These are phyloP conservation scores for Mythimna pallens DNA, from an alignment of 2,888 invertebrate genomes.

Conservation along the genomic window DNA sequence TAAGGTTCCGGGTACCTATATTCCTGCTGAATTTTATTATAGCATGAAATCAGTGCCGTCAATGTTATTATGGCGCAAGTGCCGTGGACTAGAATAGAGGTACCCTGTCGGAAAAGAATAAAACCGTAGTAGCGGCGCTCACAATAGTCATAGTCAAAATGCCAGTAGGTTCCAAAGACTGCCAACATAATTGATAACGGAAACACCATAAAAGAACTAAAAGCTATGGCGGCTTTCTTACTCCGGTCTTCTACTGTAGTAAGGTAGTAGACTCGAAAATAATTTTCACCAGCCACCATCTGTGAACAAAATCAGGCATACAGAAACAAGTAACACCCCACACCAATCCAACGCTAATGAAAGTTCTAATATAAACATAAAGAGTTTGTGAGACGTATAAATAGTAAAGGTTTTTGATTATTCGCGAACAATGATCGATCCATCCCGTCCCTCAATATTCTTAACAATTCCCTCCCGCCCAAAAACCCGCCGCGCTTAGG, in stretches of 20 bases:
- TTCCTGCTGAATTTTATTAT: neutral
- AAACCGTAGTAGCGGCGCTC: slow-evolving; percentile 89
- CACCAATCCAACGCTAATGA: neutral
- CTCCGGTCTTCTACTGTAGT: accelerated
- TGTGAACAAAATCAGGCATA: neutral
- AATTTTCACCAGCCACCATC: neutral
- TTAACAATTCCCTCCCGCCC: no score
- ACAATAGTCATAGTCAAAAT: slow-evolving; percentile 79
- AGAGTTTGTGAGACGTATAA: no score
- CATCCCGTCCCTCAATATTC: no score
- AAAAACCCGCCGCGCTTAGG: no score
- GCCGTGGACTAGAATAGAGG: slow-evolving; percentile 91
- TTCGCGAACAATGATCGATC: no score
- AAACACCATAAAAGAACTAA: neutral
- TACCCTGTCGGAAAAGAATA: slow-evolving; percentile 89
- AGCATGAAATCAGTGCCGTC: slow-evolving; percentile 76
- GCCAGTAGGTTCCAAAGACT: slow-evolving; percentile 91
- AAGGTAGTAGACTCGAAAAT: neutral
- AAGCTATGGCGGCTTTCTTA: neutral
- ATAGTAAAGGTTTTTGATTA: no score
- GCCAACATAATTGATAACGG: slow-evolving; percentile 86
- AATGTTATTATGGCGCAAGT: slow-evolving; percentile 87
- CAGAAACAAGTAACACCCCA: neutral
- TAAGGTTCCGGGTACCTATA: slow-evolving; percentile 74
- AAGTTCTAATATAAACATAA: no score